phyloP scores from a whole-genome alignment of 2,888 invertebrate species.

The Lepetodrilus schrolli region DNA sequence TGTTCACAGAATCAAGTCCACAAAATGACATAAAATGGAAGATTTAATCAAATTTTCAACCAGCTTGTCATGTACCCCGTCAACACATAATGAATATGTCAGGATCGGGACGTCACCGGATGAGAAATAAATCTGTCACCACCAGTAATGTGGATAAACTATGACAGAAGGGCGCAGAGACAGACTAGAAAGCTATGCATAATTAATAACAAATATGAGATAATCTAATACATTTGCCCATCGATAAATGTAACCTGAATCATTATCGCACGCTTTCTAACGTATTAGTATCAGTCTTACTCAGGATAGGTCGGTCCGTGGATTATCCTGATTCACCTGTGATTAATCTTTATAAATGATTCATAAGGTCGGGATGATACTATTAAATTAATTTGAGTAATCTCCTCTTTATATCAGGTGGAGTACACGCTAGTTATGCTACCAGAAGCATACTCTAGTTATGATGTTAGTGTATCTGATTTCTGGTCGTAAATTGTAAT shows the following conservation, averaged over 20 bases:
- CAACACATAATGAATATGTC: conserved; percentile 21
- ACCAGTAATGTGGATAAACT: background rate
- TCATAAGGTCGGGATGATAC: background rate
- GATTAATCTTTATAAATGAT: conserved; percentile 17
- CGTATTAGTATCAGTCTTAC: background rate
- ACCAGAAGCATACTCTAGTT: no score
- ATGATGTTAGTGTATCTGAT: no score
- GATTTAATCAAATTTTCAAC: conserved; percentile 7
- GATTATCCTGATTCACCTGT: conserved; percentile 20
- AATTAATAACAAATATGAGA: conserved; percentile 22
- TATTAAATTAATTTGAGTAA: conserved; percentile 17
- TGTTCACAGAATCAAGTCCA: background rate
- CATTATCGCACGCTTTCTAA: conserved; percentile 16
- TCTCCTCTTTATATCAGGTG: no score
- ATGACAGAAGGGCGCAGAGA: background rate
- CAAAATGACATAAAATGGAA: background rate
- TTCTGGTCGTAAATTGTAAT: no score
- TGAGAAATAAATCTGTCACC: conserved; percentile 20
- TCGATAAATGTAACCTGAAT: conserved; percentile 5
- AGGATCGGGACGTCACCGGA: background rate
- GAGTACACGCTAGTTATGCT: no score
- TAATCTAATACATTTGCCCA: conserved; percentile 23
- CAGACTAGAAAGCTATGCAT: background rate
- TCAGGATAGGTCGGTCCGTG: background rate
- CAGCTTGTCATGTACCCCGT: background rate